Conservation (phyloP, 2,888 invertebrate genomes). For the Chirona hameri region DNA sequence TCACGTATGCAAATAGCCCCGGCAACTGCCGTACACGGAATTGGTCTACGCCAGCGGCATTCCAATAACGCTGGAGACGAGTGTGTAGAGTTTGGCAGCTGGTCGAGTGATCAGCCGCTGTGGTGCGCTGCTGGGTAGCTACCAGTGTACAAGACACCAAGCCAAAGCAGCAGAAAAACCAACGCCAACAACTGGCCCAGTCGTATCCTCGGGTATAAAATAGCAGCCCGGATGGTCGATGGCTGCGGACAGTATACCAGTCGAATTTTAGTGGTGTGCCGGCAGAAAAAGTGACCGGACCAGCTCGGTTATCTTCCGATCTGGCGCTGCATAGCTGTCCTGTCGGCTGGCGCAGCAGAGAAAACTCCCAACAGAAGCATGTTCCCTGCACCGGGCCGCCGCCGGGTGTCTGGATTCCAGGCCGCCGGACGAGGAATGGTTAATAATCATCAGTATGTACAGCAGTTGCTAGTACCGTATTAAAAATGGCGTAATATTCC, state of each 20-base stretch:
- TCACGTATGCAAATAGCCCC: too few species aligned
- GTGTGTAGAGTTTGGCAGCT: too few species aligned
- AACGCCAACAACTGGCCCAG: not conserved
- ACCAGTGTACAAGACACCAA: too few species aligned
- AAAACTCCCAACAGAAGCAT: constrained; percentile 13
- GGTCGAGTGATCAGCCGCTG: too few species aligned
- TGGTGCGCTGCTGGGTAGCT: too few species aligned
- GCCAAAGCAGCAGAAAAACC: not conserved
- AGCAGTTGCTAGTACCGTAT: too few species aligned
- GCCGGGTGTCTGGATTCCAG: not conserved
- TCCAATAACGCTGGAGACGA: too few species aligned
- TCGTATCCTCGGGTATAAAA: not conserved
- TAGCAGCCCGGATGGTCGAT: not conserved
- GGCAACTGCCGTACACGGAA: too few species aligned
- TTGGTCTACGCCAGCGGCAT: too few species aligned
- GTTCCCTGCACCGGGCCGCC: not conserved
- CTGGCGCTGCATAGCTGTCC: not conserved
- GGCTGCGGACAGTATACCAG: not conserved
- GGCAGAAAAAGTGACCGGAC: not conserved
- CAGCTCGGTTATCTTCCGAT: not conserved
- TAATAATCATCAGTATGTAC: too few species aligned
- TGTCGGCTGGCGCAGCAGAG: not conserved
- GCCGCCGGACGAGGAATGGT: too few species aligned
- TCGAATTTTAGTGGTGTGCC: not conserved
- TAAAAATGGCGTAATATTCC: too few species aligned